Evolutionary conservation across 2,888 invertebrate species (phyloP).

Genomic region (Seladonia tumulorum): DNA sequence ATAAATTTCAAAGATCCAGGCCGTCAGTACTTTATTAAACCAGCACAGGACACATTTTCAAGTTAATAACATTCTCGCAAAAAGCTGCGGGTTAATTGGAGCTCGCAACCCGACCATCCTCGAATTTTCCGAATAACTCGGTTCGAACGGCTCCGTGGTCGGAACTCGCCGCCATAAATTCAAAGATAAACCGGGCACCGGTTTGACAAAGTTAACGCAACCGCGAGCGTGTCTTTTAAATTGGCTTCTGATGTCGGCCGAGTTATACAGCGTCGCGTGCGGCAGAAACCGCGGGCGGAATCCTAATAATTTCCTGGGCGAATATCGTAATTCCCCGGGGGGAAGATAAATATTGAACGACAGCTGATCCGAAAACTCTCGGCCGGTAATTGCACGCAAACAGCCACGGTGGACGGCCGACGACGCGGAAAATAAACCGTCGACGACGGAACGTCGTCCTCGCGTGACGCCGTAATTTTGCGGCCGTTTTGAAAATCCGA

Average conservation of each 20-base stretch:
- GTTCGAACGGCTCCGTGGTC: not conserved
- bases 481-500: not conserved
- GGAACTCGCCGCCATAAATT: not conserved
- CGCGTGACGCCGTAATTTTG: not conserved
- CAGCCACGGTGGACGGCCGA: not conserved
- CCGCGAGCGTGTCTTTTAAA: not conserved
- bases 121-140: slow-evolving; percentile 1
- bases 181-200: not conserved
- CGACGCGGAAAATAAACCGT: slow-evolving; percentile 1
- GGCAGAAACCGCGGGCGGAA: not conserved
- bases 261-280: not conserved
- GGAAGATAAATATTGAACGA: slow-evolving; percentile 13
- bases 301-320: not conserved
- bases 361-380: not conserved
- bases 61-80: not conserved
- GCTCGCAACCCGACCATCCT: not conserved
- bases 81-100: not conserved
- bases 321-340: not conserved
- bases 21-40: not conserved
- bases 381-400: slow-evolving; percentile 7
- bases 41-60: not conserved
- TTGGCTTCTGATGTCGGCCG: slow-evolving; percentile 1
- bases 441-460: not conserved
- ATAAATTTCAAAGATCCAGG: not conserved
- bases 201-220: slow-evolving; percentile 1